Base-by-base conservation (phyloP, 1,140 invertebrate genomes). In the Papilio glaucus region DNA sequence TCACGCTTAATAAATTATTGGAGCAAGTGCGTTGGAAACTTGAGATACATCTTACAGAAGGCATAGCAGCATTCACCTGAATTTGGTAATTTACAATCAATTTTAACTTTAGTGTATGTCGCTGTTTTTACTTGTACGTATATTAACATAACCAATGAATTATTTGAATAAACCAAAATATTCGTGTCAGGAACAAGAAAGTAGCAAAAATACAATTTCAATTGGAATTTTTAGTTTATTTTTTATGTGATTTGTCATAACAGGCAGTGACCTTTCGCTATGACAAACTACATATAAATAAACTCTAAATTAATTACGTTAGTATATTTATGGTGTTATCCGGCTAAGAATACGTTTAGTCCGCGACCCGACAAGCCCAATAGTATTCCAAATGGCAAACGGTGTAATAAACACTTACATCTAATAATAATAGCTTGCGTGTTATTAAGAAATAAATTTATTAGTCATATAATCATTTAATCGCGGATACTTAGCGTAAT, bases 1-100 rank as follows among this genome's bases (percentile, higher is more conserved):
- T 77, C 77, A 77, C 75, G 73, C 61, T 71, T 80, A 76, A 76
- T 83, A 76, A 77, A 73, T 83, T 75, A 76, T 21, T 73, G 57
- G 74, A 57, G 21, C 39, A 41, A 71, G 69, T 45, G 67, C 67
- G 42, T 53, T 41, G 67, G 74, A 79, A 81, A 79, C 70, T 53
- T 41, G 71, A 81, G 57, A 61, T 33, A 60, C 62, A 69, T 73
- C 77, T 75, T 73, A 71, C 75, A 71, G 60, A 41, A 77, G 69
- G 75, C 77, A 76, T 72, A 24, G 75, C 9, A 53, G 73, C 67
- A 53, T 69, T 69, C 67, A 69, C 67, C 45, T 53, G 26, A 69
- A 33, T 69, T 69, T 69, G n/a, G 42, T 53, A 69, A 18, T 15
- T 33, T n/a, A n/a, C n/a, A n/a, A n/a, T n/a, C n/a, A n/a, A n/a